These are phyloP conservation scores for Tetrax tetrax DNA, from an alignment of 2,113 vertebrate genomes.

Conservation along the genomic window DNA sequence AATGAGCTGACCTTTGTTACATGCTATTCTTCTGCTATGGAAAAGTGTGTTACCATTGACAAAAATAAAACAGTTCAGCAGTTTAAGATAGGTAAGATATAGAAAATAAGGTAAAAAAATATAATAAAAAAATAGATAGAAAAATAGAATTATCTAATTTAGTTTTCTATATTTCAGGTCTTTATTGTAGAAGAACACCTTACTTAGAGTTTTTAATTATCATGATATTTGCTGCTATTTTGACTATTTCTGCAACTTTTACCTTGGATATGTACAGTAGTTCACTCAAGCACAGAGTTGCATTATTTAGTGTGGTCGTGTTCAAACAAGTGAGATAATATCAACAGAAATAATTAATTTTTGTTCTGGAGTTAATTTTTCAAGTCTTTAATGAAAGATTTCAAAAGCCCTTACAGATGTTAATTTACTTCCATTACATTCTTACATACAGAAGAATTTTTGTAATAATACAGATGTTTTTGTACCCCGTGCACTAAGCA, in stretches of 20 bases:
- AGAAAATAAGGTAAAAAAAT: neutral
- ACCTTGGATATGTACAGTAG: no score
- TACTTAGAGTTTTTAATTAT: neutral
- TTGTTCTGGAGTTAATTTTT: neutral
- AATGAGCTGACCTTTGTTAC: neutral
- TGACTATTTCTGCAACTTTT: neutral
- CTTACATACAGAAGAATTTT: neutral
- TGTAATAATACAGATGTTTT: neutral
- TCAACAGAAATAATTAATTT: neutral
- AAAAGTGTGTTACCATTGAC: neutral
- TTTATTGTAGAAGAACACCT: neutral
- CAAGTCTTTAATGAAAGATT: neutral
- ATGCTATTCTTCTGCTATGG: neutral
- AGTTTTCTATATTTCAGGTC: neutral
- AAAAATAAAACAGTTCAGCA: neutral
- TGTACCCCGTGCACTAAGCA: neutral
- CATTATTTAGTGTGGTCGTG: neutral
- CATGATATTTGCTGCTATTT: rapidly evolving
- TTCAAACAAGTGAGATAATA: neutral
- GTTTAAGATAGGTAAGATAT: neutral
- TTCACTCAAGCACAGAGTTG: neutral
- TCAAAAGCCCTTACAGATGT: neutral
- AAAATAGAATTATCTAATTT: neutral
- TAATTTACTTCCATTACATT: neutral
- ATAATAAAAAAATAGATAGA: neutral